A percentile compares a stretch with the other conserved stretches of the same genome.
Evolutionary conservation across 2,888 invertebrate species (phyloP).

Genomic region (Dicranocentrus wangi): DNA sequence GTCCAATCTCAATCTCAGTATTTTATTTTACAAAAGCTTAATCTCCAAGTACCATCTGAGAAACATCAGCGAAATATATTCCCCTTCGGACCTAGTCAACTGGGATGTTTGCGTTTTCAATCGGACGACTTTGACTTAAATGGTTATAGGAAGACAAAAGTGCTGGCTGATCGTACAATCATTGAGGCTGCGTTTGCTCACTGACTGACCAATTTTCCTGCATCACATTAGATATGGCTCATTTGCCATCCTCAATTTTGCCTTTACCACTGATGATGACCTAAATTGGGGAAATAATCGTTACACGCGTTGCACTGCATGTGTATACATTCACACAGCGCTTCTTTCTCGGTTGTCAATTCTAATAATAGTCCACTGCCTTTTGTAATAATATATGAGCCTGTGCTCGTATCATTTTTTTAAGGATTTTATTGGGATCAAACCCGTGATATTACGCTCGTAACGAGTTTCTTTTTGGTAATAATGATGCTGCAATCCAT

Average conservation of each 20-base stretch:
- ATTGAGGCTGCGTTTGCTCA: too few relatives aligned
- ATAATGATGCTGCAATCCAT: not conserved
- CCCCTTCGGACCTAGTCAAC: too few relatives aligned
- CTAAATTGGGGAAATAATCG: slow-evolving; percentile 14
- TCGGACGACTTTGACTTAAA: too few relatives aligned
- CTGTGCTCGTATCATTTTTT: not conserved
- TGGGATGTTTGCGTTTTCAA: too few relatives aligned
- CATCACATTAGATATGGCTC: slow-evolving; percentile 43
- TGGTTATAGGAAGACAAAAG: too few relatives aligned
- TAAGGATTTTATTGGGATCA: slow-evolving; percentile 14
- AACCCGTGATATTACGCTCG: not conserved
- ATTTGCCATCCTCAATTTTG: slow-evolving; percentile 46
- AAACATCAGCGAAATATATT: too few relatives aligned
- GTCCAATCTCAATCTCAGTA: too few relatives aligned
- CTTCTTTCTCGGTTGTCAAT: not conserved
- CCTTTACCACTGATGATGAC: not conserved
- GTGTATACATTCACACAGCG: not conserved
- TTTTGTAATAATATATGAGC: not conserved
- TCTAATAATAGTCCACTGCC: slow-evolving; percentile 1
- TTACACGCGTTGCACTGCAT: not conserved
- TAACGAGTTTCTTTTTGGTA: not conserved
- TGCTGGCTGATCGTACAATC: too few relatives aligned
- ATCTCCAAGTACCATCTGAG: too few relatives aligned
- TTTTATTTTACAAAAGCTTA: too few relatives aligned
- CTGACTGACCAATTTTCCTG: not conserved